Evolutionary conservation across 2,797 vertebrate species (phyloP).

Genomic region (Siniperca scherzeri): DNA sequence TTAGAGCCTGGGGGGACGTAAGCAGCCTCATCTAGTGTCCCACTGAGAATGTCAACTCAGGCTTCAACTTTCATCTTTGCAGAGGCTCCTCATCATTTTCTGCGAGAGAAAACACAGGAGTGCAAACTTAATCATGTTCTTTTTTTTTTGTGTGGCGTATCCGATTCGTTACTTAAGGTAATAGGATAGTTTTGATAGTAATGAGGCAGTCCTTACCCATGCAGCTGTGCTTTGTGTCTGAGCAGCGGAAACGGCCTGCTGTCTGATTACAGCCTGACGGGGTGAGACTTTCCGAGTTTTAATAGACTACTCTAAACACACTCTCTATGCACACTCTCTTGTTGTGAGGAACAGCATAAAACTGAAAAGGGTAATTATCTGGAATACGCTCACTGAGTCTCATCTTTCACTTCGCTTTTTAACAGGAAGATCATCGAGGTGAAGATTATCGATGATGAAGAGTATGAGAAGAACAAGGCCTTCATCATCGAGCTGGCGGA

Average conservation of each 20-base stretch:
- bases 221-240: background rate
- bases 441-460: slow-evolving; percentile 91
- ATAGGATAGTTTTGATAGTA: background rate
- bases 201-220: background rate
- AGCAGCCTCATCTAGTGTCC: background rate
- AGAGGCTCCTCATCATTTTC: slow-evolving; percentile 8
- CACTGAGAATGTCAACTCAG: background rate
- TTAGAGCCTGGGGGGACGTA: background rate
- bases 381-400: background rate
- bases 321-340: background rate
- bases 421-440: slow-evolving; percentile 90
- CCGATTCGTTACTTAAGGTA: background rate
- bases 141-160: background rate
- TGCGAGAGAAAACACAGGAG: slow-evolving; percentile 14
- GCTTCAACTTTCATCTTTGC: slow-evolving; percentile 19
- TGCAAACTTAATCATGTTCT: background rate
- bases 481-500: slow-evolving; percentile 89
- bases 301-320: slow-evolving; percentile 4
- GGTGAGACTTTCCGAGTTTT: background rate
- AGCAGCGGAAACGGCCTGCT: slow-evolving; percentile 15
- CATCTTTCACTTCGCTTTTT: background rate
- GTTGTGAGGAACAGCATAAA: slow-evolving; percentile 10
- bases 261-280: slow-evolving; percentile 9
- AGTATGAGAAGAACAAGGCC: slow-evolving; percentile 91
- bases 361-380: slow-evolving; percentile 9